phyloP scores from a whole-genome alignment of 1,140 invertebrate species.

The Octopus bimaculoides region DNA sequence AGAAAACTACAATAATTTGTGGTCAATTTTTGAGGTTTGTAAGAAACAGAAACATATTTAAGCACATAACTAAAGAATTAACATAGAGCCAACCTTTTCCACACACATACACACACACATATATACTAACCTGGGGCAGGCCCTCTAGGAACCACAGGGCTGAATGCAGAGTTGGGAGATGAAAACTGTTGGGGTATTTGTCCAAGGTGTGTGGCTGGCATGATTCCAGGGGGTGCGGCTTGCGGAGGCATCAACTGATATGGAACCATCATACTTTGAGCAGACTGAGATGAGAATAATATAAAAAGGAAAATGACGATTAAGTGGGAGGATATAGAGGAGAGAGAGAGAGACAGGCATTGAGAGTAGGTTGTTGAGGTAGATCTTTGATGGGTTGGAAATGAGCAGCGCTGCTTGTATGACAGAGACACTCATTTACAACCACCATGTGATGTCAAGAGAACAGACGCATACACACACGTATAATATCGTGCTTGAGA shows the following conservation, averaged over 20 bases:
- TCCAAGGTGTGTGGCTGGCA: slow-evolving; percentile 9
- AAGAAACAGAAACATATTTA: too few relatives aligned
- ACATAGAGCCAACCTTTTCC: too few relatives aligned
- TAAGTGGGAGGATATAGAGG: background rate
- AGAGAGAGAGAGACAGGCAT: background rate
- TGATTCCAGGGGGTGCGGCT: slow-evolving; percentile 8
- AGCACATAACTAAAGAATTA: too few relatives aligned
- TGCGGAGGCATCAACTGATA: slow-evolving; percentile 2
- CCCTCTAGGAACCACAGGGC: slow-evolving; percentile 30
- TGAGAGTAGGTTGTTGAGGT: background rate
- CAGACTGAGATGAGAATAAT: too few relatives aligned
- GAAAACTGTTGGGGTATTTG: slow-evolving; percentile 26
- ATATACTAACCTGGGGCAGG: background rate
- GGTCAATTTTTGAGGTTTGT: too few relatives aligned
- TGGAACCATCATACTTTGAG: background rate
- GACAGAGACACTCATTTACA: background rate
- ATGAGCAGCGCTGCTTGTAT: background rate
- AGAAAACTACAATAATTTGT: too few relatives aligned
- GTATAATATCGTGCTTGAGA: too few relatives aligned
- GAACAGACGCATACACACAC: background rate
- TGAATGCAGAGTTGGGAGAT: slow-evolving; percentile 46
- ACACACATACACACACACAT: too few relatives aligned
- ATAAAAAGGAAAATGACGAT: slow-evolving; percentile 10
- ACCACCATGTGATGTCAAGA: background rate
- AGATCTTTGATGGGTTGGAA: background rate